Base-by-base conservation (phyloP, 2,797 vertebrate species). In the Diplodus puntazzo region DNA sequence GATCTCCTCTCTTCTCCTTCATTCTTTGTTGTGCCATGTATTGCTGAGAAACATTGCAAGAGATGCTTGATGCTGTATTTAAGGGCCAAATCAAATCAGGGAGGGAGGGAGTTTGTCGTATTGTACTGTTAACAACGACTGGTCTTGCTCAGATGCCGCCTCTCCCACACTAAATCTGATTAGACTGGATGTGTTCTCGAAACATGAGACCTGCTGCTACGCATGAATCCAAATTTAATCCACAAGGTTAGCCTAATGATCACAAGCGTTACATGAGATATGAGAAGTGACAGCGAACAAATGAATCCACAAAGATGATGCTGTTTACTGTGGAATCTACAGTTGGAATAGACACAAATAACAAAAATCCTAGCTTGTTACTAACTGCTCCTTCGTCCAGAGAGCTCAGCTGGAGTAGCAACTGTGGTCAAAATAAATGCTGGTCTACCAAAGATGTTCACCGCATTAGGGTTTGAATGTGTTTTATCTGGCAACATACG, bases 141-240 rank as follows among this genome's bases (percentile, higher is more conserved):
- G 49, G 20, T 17, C 17, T 50, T 10, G 3, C 16, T 25, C 45
- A 57, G 66, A 23, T 11, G 21, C 53, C 79, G 48, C 59, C 1
- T 18, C 43, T 70, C 20, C 30, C 25, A 2, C 45, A 30, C 20
- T 17, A 61, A 53, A 69, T 62, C 18, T 11, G 18, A 80, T 58
- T 65, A 17, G 69, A n/a, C 7, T 27, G 21, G 10, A 61, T 61
- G 46, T n/a, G 57, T 46, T 12, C 4, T 63, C 49, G 58, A 50
- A 34, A 80, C 16, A 17, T 1, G 4, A 64, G 53, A 59, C 13
- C 43, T 62, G 50, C 52, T 70, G 77, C 65, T 45, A 46, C 39
- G n/a, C 62, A 48, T 55, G 4, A 57, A 34, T 16, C 27, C 27
- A 21, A 42, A 73, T 80, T 5, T 0, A 50, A 69, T 65, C 46